These are phyloP conservation scores for Corythoichthys intestinalis DNA, from an alignment of 2,113 vertebrate genomes.

Conservation along the genomic window DNA sequence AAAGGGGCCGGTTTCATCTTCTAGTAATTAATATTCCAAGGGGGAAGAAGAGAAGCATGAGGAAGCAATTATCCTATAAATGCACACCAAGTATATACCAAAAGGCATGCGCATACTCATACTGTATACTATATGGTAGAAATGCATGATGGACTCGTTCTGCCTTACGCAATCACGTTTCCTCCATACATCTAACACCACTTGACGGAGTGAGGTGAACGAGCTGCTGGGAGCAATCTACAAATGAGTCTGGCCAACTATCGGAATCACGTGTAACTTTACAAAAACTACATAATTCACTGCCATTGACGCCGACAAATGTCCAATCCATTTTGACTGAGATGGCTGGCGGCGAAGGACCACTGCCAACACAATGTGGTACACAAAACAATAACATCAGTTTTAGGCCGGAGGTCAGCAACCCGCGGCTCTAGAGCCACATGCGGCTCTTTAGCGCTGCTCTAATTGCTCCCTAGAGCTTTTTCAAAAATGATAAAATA, in stretches of 20 bases:
- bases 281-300: too few species aligned
- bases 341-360: too few species aligned
- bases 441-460: too few species aligned
- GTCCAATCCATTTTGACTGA: too few species aligned
- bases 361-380: too few species aligned
- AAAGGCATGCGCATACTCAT: slow-evolving; percentile 23
- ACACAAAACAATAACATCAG: too few species aligned
- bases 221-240: not conserved
- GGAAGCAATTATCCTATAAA: slow-evolving; percentile 73
- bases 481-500: too few species aligned
- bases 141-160: slow-evolving; percentile 36
- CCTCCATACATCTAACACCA: slow-evolving; percentile 27
- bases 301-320: too few species aligned
- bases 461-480: too few species aligned
- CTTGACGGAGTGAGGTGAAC: slow-evolving; percentile 12
- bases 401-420: too few species aligned
- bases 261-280: not conserved
- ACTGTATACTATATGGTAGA: slow-evolving; percentile 17
- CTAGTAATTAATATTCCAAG: slow-evolving; percentile 72
- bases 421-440: too few species aligned
- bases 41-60: slow-evolving; percentile 54
- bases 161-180: slow-evolving; percentile 37
- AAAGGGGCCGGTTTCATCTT: slow-evolving; percentile 55
- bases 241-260: not conserved
- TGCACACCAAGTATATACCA: slow-evolving; percentile 27